phyloP scores from a whole-genome alignment of 1,140 invertebrate species.

The Drosophila auraria region DNA sequence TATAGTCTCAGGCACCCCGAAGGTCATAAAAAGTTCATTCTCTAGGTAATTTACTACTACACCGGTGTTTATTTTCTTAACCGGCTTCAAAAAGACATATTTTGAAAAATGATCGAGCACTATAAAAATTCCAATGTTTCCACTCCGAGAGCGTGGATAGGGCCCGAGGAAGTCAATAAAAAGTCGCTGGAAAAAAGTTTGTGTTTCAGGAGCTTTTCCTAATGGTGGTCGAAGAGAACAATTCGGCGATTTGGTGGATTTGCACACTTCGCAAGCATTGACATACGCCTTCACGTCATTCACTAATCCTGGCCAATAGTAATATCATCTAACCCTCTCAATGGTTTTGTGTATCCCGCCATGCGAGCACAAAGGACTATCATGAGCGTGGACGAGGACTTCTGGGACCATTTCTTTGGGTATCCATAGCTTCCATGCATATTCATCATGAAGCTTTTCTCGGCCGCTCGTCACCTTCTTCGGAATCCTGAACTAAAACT shows the following conservation, averaged over 20 bases:
- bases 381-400: slow-evolving; percentile 3
- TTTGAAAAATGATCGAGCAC: too few species aligned
- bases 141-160: too few species aligned
- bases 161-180: too few species aligned
- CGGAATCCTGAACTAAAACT: not conserved
- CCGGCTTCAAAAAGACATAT: too few species aligned
- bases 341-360: slow-evolving; percentile 4
- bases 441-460: too few species aligned
- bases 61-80: too few species aligned
- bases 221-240: slow-evolving; percentile 14
- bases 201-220: slow-evolving; percentile 5
- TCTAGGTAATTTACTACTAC: not conserved
- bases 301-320: slow-evolving; percentile 23
- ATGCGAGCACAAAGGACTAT: slow-evolving; percentile 8
- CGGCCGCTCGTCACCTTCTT: not conserved
- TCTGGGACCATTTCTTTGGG: not conserved
- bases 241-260: slow-evolving; percentile 19
- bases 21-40: slow-evolving; percentile 1
- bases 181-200: not conserved
- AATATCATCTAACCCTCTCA: slow-evolving; percentile 2
- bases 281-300: slow-evolving; percentile 21
- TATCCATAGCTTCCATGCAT: not conserved
- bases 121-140: too few species aligned
- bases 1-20: not conserved
- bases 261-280: slow-evolving; percentile 15